Conservation (phyloP, 2,113 vertebrate genomes). For the Arizona elegans region DNA sequence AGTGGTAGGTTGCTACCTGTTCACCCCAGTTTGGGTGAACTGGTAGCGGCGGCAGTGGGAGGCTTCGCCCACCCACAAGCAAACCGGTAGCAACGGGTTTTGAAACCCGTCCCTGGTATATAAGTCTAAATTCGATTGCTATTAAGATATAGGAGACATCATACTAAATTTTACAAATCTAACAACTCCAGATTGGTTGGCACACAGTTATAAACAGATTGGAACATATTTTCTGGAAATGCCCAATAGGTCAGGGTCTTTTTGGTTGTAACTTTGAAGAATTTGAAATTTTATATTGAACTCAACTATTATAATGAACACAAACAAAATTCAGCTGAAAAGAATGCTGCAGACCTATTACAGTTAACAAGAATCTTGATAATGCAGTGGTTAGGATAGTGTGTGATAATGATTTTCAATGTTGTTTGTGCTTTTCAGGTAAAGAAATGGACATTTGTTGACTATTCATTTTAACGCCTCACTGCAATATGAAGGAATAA, state of each 20-base stretch:
- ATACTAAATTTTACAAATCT: background rate
- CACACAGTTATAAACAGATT: background rate
- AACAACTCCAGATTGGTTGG: background rate
- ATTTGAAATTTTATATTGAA: background rate
- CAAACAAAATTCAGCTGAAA: background rate
- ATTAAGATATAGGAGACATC: background rate
- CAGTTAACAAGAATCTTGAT: slow-evolving; percentile 37
- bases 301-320: background rate
- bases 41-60: no score
- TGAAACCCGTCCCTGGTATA: no score
- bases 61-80: no score
- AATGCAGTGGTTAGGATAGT: slow-evolving; percentile 39
- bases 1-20: no score
- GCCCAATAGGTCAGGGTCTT: background rate
- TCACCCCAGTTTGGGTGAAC: no score
- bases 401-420: slow-evolving; percentile 42
- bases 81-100: no score
- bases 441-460: slow-evolving; percentile 79
- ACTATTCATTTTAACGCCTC: slow-evolving; percentile 74
- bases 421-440: slow-evolving; percentile 72
- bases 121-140: no score
- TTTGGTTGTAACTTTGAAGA: background rate
- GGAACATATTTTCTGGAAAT: background rate
- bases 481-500: slow-evolving; percentile 73
- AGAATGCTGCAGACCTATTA: background rate